phyloP scores from a whole-genome alignment of 2,113 vertebrate species.

The Crypturellus undulatus region DNA sequence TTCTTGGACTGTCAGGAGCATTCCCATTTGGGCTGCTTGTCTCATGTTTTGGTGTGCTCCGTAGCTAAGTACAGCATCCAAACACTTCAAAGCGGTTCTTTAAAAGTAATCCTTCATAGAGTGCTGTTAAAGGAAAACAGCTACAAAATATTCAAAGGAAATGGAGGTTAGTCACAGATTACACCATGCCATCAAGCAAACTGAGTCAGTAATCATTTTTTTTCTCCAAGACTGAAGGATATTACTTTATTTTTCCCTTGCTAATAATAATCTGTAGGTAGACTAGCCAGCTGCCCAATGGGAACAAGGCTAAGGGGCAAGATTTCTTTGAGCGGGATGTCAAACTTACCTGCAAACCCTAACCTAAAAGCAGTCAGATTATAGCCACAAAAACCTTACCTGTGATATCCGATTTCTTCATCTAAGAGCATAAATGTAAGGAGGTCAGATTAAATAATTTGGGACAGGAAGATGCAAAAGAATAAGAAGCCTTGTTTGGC shows the following conservation, averaged over 20 bases:
- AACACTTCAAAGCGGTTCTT: fast-evolving
- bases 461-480: not conserved
- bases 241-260: not conserved
- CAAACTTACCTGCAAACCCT: not conserved
- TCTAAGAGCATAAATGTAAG: not conserved
- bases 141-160: not conserved
- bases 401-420: not conserved
- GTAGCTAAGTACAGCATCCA: not conserved
- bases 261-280: not conserved
- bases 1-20: not conserved
- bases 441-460: fast-evolving
- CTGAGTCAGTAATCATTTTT: not conserved
- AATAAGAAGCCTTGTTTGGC: not conserved
- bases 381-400: not conserved
- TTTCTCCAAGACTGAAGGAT: not conserved
- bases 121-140: not conserved
- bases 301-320: not conserved
- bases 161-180: not conserved
- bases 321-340: not conserved
- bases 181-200: not conserved
- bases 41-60: not conserved
- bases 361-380: not conserved
- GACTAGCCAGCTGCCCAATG: not conserved
- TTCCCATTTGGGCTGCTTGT: not conserved
- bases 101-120: not conserved